These are phyloP conservation scores for Fringilla coelebs DNA, from an alignment of 2,797 vertebrate genomes.

Conservation along the genomic window DNA sequence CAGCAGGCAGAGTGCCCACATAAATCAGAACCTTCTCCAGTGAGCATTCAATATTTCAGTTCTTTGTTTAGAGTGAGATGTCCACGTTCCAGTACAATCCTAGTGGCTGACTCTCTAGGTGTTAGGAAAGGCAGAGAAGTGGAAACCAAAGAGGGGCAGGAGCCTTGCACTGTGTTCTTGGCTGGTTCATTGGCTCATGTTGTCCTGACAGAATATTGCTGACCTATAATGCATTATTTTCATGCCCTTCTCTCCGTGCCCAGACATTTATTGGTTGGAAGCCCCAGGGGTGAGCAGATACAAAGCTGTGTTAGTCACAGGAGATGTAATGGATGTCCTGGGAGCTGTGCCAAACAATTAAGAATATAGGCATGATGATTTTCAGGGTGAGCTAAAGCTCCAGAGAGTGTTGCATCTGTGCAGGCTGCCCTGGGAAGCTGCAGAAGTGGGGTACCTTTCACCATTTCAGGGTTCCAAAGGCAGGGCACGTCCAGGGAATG, in stretches of 20 bases:
- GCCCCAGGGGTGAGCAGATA: not conserved
- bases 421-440: not conserved
- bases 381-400: not conserved
- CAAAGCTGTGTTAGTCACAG: not conserved
- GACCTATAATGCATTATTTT: not conserved
- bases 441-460: not conserved
- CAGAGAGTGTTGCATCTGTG: not conserved
- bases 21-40: not conserved
- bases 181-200: not conserved
- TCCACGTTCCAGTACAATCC: not conserved
- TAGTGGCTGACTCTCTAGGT: not conserved
- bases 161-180: not conserved
- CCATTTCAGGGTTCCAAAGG: not conserved
- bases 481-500: not conserved
- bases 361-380: not conserved
- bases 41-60: not conserved
- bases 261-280: not conserved
- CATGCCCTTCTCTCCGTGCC: not conserved
- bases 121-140: not conserved
- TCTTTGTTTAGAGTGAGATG: not conserved
- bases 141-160: not conserved
- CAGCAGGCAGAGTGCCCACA: not conserved
- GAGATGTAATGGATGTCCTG: slow-evolving; percentile 14
- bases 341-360: slow-evolving; percentile 39
- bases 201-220: not conserved